A percentile compares a stretch with the other conserved stretches of the same genome.
Evolutionary conservation across 1,140 invertebrate genomes (phyloP).

Genomic region (Solen grandis): DNA sequence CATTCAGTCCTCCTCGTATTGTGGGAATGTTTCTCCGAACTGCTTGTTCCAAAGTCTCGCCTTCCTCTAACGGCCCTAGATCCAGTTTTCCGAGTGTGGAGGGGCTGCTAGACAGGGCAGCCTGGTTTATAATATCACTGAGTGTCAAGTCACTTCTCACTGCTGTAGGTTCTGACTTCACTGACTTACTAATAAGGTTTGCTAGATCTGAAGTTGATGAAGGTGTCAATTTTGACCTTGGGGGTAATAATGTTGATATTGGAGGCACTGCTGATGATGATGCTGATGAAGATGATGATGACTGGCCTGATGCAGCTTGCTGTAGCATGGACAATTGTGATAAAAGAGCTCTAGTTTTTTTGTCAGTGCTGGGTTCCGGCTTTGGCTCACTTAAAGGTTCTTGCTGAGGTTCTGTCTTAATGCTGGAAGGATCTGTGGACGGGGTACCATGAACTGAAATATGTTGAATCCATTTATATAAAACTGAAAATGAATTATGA

Average conservation of each 20-base stretch:
- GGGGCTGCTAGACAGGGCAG: slow-evolving; percentile 25
- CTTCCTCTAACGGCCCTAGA: not conserved
- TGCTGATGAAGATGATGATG: too few relatives aligned
- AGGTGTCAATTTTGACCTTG: slow-evolving; percentile 22
- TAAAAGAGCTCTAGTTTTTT: too few relatives aligned
- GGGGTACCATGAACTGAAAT: too few relatives aligned
- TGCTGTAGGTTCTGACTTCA: slow-evolving; percentile 16
- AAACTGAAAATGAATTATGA: too few relatives aligned
- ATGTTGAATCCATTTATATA: too few relatives aligned
- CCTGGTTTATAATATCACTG: slow-evolving; percentile 52
- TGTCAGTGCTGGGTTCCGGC: not conserved
- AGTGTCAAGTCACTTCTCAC: slow-evolving; percentile 48
- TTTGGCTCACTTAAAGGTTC: not conserved
- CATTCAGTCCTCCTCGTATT: slow-evolving; percentile 77
- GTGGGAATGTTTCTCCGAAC: slow-evolving; percentile 66
- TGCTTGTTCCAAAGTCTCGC: slow-evolving; percentile 40
- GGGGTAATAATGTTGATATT: slow-evolving; percentile 48
- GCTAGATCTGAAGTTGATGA: too few relatives aligned
- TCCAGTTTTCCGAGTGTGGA: slow-evolving; percentile 49
- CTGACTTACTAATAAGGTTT: not conserved
- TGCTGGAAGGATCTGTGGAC: not conserved
- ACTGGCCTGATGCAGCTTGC: too few relatives aligned
- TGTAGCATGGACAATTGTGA: too few relatives aligned
- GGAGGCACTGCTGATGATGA: slow-evolving; percentile 44
- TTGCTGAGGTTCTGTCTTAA: not conserved